Evolutionary conservation across 2,888 invertebrate species (phyloP).

Genomic region (Agonopterix heracliana): DNA sequence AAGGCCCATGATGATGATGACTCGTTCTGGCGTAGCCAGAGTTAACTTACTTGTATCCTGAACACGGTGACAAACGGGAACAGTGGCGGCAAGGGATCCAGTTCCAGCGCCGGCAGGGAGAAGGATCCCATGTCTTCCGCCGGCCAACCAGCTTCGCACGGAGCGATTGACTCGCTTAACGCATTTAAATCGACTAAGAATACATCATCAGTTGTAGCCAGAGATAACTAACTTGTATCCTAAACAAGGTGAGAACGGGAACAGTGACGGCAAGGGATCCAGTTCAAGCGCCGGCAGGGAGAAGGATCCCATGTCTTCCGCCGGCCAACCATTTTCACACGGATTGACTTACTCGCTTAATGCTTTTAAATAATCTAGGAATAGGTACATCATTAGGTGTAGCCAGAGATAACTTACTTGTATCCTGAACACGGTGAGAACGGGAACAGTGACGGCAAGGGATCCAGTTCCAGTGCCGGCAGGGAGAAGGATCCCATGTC

Average conservation of each 20-base stretch:
- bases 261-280: slow-evolving; percentile 90
- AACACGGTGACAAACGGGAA: slow-evolving; percentile 91
- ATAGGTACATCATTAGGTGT: no score
- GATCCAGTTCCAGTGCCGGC: slow-evolving; percentile 90
- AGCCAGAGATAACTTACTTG: slow-evolving; percentile 73
- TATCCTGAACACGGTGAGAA: slow-evolving; percentile 90
- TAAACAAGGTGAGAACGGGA: slow-evolving; percentile 90
- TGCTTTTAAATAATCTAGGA: slow-evolving; percentile 52
- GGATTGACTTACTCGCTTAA: slow-evolving; percentile 51
- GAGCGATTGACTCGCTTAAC: slow-evolving; percentile 48
- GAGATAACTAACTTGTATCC: slow-evolving; percentile 81
- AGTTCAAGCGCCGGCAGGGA: slow-evolving; percentile 88
- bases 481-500: slow-evolving; percentile 92
- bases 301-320: slow-evolving; percentile 91
- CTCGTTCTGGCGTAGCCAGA: no score
- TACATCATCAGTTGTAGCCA: no score
- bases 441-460: slow-evolving; percentile 89
- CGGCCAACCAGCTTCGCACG: slow-evolving; percentile 77
- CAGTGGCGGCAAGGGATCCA: slow-evolving; percentile 90
- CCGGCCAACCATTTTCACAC: slow-evolving; percentile 72
- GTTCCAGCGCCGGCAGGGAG: slow-evolving; percentile 87
- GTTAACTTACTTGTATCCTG: slow-evolving; percentile 85
- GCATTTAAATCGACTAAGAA: slow-evolving; percentile 58
- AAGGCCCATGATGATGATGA: no score
- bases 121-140: slow-evolving; percentile 91